Evolutionary conservation across 2,797 vertebrate genomes (phyloP).

Genomic region (Gymnoscopelus microlampas): DNA sequence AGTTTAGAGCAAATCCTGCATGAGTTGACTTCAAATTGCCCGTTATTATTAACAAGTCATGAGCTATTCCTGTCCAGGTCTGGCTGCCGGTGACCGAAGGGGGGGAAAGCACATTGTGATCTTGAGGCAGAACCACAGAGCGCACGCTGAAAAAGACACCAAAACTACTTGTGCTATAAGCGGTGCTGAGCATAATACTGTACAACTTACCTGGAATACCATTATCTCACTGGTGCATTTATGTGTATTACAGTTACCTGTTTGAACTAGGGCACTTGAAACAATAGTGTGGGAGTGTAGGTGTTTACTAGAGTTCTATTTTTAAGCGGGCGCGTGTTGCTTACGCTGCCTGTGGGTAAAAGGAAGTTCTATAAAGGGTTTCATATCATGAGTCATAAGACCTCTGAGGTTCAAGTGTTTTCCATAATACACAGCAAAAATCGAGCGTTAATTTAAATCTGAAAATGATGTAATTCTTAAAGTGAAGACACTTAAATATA

Average conservation of each 20-base stretch:
- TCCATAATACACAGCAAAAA: not conserved
- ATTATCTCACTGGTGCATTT: not conserved
- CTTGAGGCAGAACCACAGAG: constrained; percentile 64
- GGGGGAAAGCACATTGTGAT: constrained; percentile 56
- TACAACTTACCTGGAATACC: not conserved
- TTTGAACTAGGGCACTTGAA: constrained; percentile 1
- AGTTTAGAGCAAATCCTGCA: not conserved
- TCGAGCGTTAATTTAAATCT: not conserved
- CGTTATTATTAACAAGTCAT: constrained; percentile 55
- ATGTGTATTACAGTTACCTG: constrained; percentile 12
- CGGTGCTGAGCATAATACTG: not conserved
- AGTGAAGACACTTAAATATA: not conserved
- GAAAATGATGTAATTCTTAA: not conserved
- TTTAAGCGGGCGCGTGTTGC: not conserved
- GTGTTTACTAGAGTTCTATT: not conserved
- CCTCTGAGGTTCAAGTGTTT: constrained; percentile 27
- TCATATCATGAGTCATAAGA: constrained; percentile 51
- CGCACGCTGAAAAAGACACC: constrained; percentile 49
- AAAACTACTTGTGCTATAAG: constrained; percentile 22
- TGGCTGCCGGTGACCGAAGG: constrained; percentile 44
- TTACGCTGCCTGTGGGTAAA: constrained; percentile 14
- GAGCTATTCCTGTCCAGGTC: constrained; percentile 73
- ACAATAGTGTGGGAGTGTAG: not conserved
- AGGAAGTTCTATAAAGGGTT: constrained; percentile 27
- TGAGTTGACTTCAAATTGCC: constrained; percentile 12